Base-by-base conservation (phyloP, 2,888 invertebrate genomes). In the Xylota segnis region DNA sequence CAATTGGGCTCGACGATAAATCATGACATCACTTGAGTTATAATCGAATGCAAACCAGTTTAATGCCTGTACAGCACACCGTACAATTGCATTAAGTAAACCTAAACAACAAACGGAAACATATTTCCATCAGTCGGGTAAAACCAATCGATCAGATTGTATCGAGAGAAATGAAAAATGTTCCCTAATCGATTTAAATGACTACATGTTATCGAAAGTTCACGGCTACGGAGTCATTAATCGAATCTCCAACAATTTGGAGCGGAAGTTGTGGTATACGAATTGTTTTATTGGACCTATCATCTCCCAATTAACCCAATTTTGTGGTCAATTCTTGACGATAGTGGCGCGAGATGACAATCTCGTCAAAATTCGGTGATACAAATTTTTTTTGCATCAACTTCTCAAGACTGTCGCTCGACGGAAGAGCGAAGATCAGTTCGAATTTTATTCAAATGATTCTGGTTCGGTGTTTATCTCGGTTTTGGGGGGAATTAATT, bases 21-120 rank as follows among this genome's bases (percentile, higher is more conserved):
- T 84, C 83, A 84, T 84, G 83, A 79, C 83, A 78, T 84, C 83
- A 84, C 83, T 78, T 84, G 83, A 83, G 59, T 70, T 74, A 78
- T 63, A 70, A 68, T 74, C 68, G 63, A 58, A 34, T 56, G 37
- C 78, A 52, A 83, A 84, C 83, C 83, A 74, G 78, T 84, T 83
- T 68, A 82, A 76, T 71, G 43, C 12, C 29, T 16, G 16, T n/a
- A 47, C 61, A n/a, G 23, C 23, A n/a, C 7, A 27, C 10, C n/a
- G 6, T 12, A n/a, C 43, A 29, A 47, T 14, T 14, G n/a, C 10
- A 16, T n/a, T 7, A 40, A 27, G 14, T 9, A 66, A 66, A 50
- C 16, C 16, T 5, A 16, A 68, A 81, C 72, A 68, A 50, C 78
- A 74, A 78, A 83, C 83, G 78, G 78, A 84, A 79, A 84, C 61